Conservation (phyloP, 2,113 vertebrate species). For the Tyto alba region DNA sequence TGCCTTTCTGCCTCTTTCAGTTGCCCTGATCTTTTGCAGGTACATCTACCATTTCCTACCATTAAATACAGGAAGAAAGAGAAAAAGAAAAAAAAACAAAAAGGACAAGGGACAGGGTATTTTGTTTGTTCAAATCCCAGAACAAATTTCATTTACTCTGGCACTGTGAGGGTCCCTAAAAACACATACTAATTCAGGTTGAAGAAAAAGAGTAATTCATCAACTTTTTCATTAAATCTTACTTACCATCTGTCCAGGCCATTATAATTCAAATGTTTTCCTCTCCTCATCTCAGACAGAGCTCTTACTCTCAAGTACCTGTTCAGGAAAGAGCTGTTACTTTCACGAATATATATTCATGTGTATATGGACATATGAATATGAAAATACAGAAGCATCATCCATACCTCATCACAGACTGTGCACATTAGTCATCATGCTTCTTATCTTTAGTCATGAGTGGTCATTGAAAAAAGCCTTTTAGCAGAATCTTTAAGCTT, state of each 20-base stretch:
- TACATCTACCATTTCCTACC: background rate
- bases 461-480: background rate
- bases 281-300: background rate
- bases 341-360: background rate
- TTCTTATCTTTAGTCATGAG: background rate
- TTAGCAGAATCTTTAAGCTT: background rate
- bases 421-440: accelerated
- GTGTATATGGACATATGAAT: background rate
- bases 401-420: background rate
- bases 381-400: background rate
- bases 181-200: background rate
- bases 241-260: background rate
- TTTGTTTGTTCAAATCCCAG: background rate
- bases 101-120: background rate
- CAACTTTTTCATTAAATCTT: background rate
- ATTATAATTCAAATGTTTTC: background rate
- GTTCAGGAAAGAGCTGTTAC: background rate
- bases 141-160: background rate
- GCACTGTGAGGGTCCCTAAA: background rate
- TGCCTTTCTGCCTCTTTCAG: background rate
- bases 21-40: background rate
- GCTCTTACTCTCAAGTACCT: background rate
- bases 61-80: background rate
- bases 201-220: background rate
- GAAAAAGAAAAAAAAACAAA: background rate